phyloP scores from a whole-genome alignment of 2,888 invertebrate species.

The Syritta pipiens region DNA sequence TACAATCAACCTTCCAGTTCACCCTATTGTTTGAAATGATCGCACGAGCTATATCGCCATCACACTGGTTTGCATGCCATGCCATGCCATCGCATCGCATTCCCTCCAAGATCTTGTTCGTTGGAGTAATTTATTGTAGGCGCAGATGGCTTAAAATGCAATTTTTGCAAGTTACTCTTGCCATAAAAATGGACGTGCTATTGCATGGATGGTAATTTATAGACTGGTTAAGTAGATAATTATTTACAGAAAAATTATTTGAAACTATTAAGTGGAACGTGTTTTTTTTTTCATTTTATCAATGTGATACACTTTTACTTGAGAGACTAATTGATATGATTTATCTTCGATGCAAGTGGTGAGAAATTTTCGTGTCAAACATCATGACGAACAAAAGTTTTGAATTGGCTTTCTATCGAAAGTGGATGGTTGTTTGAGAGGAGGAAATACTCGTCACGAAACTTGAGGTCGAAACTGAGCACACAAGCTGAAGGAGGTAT shows the following conservation, averaged over 20 bases:
- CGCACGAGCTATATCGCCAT: slow-evolving; percentile 40
- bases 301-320: slow-evolving; percentile 19
- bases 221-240: slow-evolving; percentile 50
- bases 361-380: neutral
- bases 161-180: slow-evolving; percentile 4
- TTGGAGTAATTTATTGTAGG: slow-evolving; percentile 7
- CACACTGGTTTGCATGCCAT: neutral
- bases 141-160: slow-evolving; percentile 37
- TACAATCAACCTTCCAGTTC: slow-evolving; percentile 37
- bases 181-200: slow-evolving; percentile 4
- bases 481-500: too few species aligned
- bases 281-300: slow-evolving; percentile 10
- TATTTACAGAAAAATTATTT: slow-evolving; percentile 30
- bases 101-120: too few species aligned
- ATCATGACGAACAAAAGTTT: neutral
- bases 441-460: too few species aligned
- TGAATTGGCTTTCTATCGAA: neutral
- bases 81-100: too few species aligned
- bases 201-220: slow-evolving; percentile 21
- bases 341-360: neutral
- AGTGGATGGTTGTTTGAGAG: too few species aligned
- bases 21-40: slow-evolving; percentile 52
- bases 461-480: too few species aligned
- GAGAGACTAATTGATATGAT: neutral
- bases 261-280: slow-evolving; percentile 28